Evolutionary conservation across 2,888 invertebrate genomes (phyloP), one percentile per base, ranked within the genome.

Genomic region (Sesia bembeciformis): DNA sequence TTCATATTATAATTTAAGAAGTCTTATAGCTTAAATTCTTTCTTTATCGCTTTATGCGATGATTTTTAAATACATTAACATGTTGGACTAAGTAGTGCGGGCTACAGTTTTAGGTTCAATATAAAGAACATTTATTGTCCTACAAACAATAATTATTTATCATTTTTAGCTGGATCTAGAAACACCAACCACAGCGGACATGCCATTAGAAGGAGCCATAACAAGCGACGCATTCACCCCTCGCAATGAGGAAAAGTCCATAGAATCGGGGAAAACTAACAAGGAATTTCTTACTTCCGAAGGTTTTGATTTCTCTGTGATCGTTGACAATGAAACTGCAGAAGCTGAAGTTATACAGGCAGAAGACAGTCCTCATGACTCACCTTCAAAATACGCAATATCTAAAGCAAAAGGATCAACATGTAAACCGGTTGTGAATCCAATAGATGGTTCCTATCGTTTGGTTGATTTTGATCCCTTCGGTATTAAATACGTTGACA

Each of bases 111-210:
- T 23, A 23, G 23, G 23, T 23, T 23, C 23, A 23, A 23, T n/a
- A n/a, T n/a, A n/a, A n/a, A n/a, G n/a, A n/a, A n/a, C n/a, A n/a
- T n/a, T 23, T 23, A 23, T 23, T 23, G 23, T 23, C 23, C 23
- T 23, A 23, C 23, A 23, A 23, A 23, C 23, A 49, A 8, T 49
- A 50, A 50, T 54, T 5, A 39, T 39, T 58, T 54, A 56, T 51
- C 23, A 23, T 40, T 74, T 81, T 52, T 61, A 90, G 90, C 74
- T 90, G 23, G 89, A 90, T 57, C 62, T 90, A 46, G 90, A 90
- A 79, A 90, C 90, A 3, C 90, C 90, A 5, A 88, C 89, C 3
- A 90, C 90, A 40, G 86, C 86, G 1, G 90, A 90, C 38, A 65
- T 88, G 8, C 91, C 82, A 0, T 60, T 76, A 1, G 84, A 83